phyloP scores from a whole-genome alignment of 2,888 invertebrate genomes.

The Neoitamus cyanurus region DNA sequence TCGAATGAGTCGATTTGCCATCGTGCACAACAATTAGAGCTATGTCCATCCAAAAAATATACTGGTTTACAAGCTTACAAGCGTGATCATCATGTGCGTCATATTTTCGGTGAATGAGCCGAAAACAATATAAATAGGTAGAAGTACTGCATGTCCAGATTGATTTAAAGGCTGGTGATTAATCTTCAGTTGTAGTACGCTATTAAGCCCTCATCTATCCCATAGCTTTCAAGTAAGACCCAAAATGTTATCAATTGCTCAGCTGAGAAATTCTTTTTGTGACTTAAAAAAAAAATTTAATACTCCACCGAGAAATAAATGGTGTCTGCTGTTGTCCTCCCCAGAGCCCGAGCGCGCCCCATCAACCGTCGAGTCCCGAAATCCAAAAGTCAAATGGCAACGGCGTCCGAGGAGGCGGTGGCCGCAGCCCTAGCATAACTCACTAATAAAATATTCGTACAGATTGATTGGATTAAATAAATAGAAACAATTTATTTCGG shows the following conservation, averaged over 20 bases:
- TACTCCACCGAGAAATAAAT: not conserved
- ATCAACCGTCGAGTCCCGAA: not conserved
- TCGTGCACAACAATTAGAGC: too few relatives aligned
- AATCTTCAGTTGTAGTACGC: too few relatives aligned
- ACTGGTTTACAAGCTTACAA: too few relatives aligned
- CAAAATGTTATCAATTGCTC: not conserved
- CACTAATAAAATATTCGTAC: conserved; percentile 48
- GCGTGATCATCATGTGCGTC: too few relatives aligned
- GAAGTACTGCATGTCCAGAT: too few relatives aligned
- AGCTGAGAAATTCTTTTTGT: not conserved
- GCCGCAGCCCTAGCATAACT: not conserved
- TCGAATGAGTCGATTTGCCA: too few relatives aligned
- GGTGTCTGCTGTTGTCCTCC: not conserved
- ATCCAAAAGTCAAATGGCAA: not conserved
- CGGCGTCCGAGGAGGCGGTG: not conserved
- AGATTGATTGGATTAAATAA: conserved; percentile 53
- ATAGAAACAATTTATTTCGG: conserved; percentile 51
- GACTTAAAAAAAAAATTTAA: not conserved
- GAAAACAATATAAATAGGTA: too few relatives aligned
- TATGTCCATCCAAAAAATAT: too few relatives aligned
- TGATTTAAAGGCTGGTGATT: too few relatives aligned
- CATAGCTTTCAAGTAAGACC: not conserved
- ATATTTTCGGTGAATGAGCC: too few relatives aligned
- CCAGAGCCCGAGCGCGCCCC: not conserved
- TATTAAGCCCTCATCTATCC: not conserved